Percentiles rank a stretch among this genome's conserved stretches.
Evolutionary conservation across 1,140 invertebrate species (phyloP).

Genomic region (Triops cancriformis): DNA sequence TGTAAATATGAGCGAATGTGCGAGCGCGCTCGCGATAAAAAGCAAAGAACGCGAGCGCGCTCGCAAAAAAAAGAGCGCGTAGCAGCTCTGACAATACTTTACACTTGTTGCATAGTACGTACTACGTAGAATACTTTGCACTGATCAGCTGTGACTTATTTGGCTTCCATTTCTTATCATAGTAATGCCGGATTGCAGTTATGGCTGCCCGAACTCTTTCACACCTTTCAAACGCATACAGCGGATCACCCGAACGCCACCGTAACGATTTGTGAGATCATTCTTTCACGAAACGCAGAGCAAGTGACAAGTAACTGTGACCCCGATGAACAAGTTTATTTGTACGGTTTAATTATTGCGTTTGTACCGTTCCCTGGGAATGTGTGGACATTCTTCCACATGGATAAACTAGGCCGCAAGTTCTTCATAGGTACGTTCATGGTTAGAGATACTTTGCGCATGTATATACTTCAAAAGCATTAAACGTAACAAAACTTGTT

Average conservation of each 20-base stretch:
- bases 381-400: slow-evolving; percentile 62
- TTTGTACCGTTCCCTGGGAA: slow-evolving; percentile 74
- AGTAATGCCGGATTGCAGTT: slow-evolving; percentile 81
- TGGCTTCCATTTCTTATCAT: not conserved
- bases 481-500: too few species aligned
- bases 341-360: slow-evolving; percentile 75
- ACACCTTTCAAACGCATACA: slow-evolving; percentile 69
- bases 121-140: too few species aligned
- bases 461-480: too few species aligned
- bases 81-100: too few species aligned
- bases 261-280: slow-evolving; percentile 66
- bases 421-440: slow-evolving; percentile 57
- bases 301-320: slow-evolving; percentile 15
- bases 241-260: slow-evolving; percentile 46
- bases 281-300: slow-evolving; percentile 54
- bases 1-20: too few species aligned
- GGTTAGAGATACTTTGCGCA: too few species aligned
- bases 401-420: slow-evolving; percentile 74
- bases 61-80: too few species aligned
- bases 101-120: too few species aligned
- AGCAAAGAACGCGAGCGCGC: too few species aligned
- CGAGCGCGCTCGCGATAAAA: too few species aligned
- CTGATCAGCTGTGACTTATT: too few species aligned
- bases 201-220: slow-evolving; percentile 85
- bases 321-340: slow-evolving; percentile 50